Evolutionary conservation across 2,113 vertebrate genomes (phyloP).

Genomic region (Seriola quinqueradiata): DNA sequence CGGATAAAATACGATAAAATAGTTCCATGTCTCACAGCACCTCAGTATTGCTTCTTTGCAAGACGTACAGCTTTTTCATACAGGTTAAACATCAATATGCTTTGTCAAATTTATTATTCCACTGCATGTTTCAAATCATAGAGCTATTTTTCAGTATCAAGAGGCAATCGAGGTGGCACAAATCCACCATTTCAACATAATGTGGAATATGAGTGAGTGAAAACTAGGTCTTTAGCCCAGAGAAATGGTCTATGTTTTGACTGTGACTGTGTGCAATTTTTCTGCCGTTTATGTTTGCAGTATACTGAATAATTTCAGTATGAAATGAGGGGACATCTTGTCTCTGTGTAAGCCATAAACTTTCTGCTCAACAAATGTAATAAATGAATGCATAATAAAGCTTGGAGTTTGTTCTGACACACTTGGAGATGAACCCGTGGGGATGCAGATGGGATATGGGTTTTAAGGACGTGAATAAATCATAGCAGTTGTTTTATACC

Average conservation of each 20-base stretch:
- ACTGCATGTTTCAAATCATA: constrained; percentile 19
- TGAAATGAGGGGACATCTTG: constrained; percentile 54
- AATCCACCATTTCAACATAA: constrained; percentile 8
- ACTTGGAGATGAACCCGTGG: constrained; percentile 68
- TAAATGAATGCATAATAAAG: constrained; percentile 72
- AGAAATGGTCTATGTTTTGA: constrained; percentile 45
- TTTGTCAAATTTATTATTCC: constrained; percentile 20
- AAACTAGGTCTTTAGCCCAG: constrained; percentile 43
- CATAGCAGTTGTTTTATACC: constrained; percentile 73
- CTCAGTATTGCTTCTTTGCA: neutral
- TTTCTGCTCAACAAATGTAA: constrained; percentile 67
- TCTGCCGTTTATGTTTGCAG: constrained; percentile 32
- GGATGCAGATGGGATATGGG: constrained; percentile 74
- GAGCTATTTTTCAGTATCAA: constrained; percentile 8
- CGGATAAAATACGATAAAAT: neutral
- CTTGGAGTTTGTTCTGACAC: constrained; percentile 72
- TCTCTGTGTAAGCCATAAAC: constrained; percentile 57
- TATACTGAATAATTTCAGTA: constrained; percentile 46
- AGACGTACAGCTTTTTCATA: neutral
- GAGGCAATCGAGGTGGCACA: constrained; percentile 5
- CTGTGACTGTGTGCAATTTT: constrained; percentile 28
- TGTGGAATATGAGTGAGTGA: constrained; percentile 11
- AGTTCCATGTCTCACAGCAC: neutral
- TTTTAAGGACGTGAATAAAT: constrained; percentile 79
- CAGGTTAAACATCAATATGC: neutral